A percentile compares a stretch with the other conserved stretches of the same genome.
phyloP scores from a whole-genome alignment of 2,113 vertebrate species.

The Pterocles burchelli region DNA sequence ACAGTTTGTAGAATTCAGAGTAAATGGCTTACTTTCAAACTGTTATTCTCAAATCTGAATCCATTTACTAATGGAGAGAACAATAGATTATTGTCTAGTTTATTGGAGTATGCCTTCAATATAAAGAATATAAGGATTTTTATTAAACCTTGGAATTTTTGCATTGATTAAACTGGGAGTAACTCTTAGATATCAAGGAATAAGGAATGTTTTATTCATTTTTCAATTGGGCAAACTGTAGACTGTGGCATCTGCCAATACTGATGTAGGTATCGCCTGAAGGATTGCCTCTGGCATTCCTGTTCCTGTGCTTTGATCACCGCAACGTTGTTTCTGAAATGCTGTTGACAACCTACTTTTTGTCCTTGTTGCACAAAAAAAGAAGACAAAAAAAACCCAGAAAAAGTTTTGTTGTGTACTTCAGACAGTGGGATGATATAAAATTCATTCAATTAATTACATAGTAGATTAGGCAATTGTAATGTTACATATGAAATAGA shows the following conservation, averaged over 20 bases:
- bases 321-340: not conserved
- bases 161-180: not conserved
- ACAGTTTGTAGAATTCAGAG: not conserved
- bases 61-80: not conserved
- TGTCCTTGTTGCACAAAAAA: not conserved
- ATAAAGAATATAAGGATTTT: not conserved
- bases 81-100: not conserved
- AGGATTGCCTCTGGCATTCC: not conserved
- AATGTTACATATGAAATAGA: not conserved
- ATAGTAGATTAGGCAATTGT: not conserved
- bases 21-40: not conserved
- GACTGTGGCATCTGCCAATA: not conserved
- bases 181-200: not conserved
- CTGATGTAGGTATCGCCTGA: not conserved
- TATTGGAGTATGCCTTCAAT: not conserved
- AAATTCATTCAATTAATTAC: not conserved
- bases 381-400: not conserved
- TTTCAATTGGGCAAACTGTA: not conserved
- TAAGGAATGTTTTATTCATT: not conserved
- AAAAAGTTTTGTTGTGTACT: not conserved
- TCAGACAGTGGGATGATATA: not conserved
- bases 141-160: not conserved
- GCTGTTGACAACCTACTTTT: not conserved
- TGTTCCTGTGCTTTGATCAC: not conserved
- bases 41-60: not conserved